Base-by-base conservation (phyloP, 2,888 invertebrate species). In the Diaphora mendica region DNA sequence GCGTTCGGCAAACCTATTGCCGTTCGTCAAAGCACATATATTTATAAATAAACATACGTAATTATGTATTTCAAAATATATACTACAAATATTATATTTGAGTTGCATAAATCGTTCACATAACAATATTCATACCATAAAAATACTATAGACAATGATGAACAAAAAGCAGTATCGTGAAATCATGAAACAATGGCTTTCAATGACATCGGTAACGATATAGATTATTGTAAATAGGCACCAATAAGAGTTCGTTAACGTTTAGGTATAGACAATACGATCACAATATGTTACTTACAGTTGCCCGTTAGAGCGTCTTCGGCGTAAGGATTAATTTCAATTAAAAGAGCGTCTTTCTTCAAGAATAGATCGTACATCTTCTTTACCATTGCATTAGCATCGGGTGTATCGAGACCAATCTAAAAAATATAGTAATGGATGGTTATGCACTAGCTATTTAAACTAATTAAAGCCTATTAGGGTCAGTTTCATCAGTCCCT, bases 321-420 rank as follows among this genome's bases (percentile, higher is more conserved):
- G 51, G 99, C 98, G 88, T 99, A 98, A 5, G 99, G 99, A 94
- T 99, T 99, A 72, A 99, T 98, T 96, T 99, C 99, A 88, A 99
- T 97, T 76, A 99, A 95, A 33, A 99, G 96, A 2, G 99, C 98
- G 94, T 99, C 99, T 89, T 98, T 98, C 88, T 98, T 97, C 13
- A 98, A 91, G 90, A 99, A 99, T 85, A 99, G 93, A 69, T 97
- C 96, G 88, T 99, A 99, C 94, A 99, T 96, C 87, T 97, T 98
- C 81, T 97, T 92, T 67, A 99, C 96, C 96, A 98, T 97, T 65
- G 97, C 96, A 0, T 97, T 96, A 64, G 98, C 98, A 85, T 97
- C 97, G 15, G 97, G 96, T 79, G 97, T 96, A 77, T 97, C 94
- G 72, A 99, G 96, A 2, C 99, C 99, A 82, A 99, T 97, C 96